Base-by-base conservation (phyloP, 2,113 vertebrate species). In the Columbina picui region DNA sequence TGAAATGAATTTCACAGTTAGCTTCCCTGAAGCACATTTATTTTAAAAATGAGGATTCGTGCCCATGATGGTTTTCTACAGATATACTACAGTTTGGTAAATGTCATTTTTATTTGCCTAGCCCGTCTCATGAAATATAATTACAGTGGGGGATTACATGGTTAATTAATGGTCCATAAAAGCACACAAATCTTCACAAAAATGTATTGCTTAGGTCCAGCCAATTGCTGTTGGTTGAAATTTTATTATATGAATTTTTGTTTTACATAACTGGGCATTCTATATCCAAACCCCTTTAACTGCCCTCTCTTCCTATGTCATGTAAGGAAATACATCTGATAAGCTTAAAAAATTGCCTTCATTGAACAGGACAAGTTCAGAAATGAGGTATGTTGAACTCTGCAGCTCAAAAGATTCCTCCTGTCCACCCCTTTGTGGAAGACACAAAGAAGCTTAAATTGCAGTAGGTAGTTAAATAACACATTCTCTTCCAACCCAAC, bases 141-240 rank as follows among this genome's bases (percentile, higher is more conserved):
- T 86, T 93, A 88, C 43, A 60, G 29, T 55, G 26, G 61, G 39
- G 60, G 92, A 96, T 93, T 96, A 93, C 8, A 60, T 41, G 55
- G 56, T 56, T 95, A 92, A 96, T 94, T 93, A 96, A 92, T 22
- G 52, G 69, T 69, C 75, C 84, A 47, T 5, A 23, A 94, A 92
- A 73, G 94, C 56, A 87, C 29, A 71, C 27, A 65, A 69, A 64
- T n/a, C 32, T 80, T 57, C 50, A 79, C 43, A 68, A 90, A 89
- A 94, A 84, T 1, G 7, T 69, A 73, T 86, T 12, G 9, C 64
- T 75, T 41, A 14, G 60, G 34, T 90, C 61, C 70, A 95, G 67
- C 14, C 81, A 92, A 75, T 59, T 23, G 76, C 36, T 63, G 30
- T 38, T 61, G 55, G 47, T 7, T 93, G 29, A 47, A 84, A 93